These are phyloP conservation scores for Sparidentex hasta DNA, from an alignment of 2,797 vertebrate species.

Conservation along the genomic window DNA sequence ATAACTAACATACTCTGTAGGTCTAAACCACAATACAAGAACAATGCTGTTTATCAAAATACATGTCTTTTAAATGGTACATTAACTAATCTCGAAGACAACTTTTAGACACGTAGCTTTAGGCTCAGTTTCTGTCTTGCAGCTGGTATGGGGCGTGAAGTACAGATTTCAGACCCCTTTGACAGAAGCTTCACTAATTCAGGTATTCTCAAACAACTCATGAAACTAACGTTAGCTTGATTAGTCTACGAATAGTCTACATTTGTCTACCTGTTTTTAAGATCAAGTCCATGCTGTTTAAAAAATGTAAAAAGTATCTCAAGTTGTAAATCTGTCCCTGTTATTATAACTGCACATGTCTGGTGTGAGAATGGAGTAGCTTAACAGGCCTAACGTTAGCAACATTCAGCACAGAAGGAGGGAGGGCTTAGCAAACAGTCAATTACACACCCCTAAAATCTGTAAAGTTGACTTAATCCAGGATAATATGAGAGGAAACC, in stretches of 20 bases:
- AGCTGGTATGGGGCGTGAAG: neutral
- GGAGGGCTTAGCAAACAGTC: conserved; percentile 16
- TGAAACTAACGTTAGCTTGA: neutral
- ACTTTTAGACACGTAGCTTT: neutral
- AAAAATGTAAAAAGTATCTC: neutral
- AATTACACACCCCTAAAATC: neutral
- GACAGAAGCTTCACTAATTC: neutral
- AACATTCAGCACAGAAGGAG: neutral
- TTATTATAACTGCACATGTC: neutral
- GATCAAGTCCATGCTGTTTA: neutral
- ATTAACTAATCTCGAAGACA: neutral
- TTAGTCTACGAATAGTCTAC: neutral
- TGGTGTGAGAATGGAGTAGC: neutral
- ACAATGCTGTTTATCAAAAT: neutral
- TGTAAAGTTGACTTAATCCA: conserved; percentile 10
- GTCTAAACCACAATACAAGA: neutral
- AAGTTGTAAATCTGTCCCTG: neutral
- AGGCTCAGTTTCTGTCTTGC: neutral
- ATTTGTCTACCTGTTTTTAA: neutral
- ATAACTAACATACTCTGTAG: neutral
- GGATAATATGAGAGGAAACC: conserved; percentile 62
- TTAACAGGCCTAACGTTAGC: neutral
- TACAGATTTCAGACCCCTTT: neutral
- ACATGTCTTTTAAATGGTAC: neutral
- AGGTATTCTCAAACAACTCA: neutral